Percentiles rank a stretch among this genome's conserved stretches.
phyloP scores from a whole-genome alignment of 2,113 vertebrate species.

The Pachypanchax playfairii region DNA sequence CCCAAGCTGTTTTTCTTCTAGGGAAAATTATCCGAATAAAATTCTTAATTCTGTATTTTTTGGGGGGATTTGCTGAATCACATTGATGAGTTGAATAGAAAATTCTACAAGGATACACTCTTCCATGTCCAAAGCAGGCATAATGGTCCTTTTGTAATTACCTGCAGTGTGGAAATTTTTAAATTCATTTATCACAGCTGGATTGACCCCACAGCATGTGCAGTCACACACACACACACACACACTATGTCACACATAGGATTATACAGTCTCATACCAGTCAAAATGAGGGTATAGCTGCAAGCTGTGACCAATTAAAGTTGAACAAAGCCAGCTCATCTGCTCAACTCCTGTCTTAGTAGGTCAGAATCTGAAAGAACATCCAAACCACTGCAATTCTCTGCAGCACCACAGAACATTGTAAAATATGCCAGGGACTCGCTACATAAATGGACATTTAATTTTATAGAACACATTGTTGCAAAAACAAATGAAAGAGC shows the following conservation, averaged over 20 bases:
- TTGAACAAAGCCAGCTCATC: slow-evolving; percentile 80
- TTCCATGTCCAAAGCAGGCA: slow-evolving; percentile 32
- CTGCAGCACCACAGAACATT: slow-evolving; percentile 36
- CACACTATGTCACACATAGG: slow-evolving; percentile 62
- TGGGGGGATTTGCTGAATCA: slow-evolving; percentile 19
- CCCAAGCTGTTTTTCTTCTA: not conserved
- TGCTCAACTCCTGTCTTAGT: slow-evolving; percentile 78
- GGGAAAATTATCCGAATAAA: not conserved
- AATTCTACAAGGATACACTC: slow-evolving; percentile 37
- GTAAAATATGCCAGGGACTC: not conserved
- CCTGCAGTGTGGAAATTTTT: slow-evolving; percentile 66
- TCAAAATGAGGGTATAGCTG: slow-evolving; percentile 72
- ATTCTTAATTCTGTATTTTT: not conserved
- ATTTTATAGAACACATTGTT: slow-evolving; percentile 14
- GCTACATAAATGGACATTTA: not conserved
- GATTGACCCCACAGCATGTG: slow-evolving; percentile 57
- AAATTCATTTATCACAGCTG: slow-evolving; percentile 65
- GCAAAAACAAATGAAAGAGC: slow-evolving; percentile 11
- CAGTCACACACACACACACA: slow-evolving; percentile 59
- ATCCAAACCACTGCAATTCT: slow-evolving; percentile 53
- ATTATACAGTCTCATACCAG: slow-evolving; percentile 72
- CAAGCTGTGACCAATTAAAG: slow-evolving; percentile 80
- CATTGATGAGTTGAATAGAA: slow-evolving; percentile 28
- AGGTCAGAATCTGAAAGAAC: slow-evolving; percentile 78
- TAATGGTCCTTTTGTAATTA: slow-evolving; percentile 69